A percentile compares a stretch with the other conserved stretches of the same genome.
phyloP scores from a whole-genome alignment of 2,888 invertebrate species.

The Stenoptilia bipunctidactyla region DNA sequence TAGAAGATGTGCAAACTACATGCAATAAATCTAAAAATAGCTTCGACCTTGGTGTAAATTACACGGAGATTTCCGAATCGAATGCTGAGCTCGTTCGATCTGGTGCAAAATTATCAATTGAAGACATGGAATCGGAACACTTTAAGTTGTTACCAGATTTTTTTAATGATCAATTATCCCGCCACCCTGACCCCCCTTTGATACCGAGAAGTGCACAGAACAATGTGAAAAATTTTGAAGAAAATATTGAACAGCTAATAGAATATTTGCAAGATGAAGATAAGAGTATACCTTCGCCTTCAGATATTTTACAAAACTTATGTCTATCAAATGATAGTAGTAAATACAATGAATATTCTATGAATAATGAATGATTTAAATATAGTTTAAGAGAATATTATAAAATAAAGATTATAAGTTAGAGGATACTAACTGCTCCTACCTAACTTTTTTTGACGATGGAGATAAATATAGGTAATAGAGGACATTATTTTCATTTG shows the following conservation, averaged over 20 bases:
- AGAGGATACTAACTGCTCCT: too few species aligned
- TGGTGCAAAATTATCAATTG: slow-evolving; percentile 56
- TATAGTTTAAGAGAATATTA: neutral
- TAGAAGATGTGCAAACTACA: slow-evolving; percentile 12
- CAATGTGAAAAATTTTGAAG: slow-evolving; percentile 42
- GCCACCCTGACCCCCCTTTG: slow-evolving; percentile 2
- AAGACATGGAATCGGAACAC: slow-evolving; percentile 59
- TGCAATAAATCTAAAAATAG: neutral
- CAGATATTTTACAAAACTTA: slow-evolving; percentile 75
- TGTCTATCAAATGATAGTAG: slow-evolving; percentile 51
- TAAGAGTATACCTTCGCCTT: slow-evolving; percentile 74
- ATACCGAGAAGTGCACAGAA: slow-evolving; percentile 4
- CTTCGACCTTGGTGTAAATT: too few species aligned
- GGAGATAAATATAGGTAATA: too few species aligned
- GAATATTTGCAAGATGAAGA: slow-evolving; percentile 39
- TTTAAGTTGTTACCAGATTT: slow-evolving; percentile 43
- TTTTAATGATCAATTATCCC: neutral
- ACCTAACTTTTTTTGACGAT: too few species aligned
- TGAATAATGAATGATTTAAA: neutral
- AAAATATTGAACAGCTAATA: slow-evolving; percentile 41
- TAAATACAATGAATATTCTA: too few species aligned
- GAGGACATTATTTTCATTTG: too few species aligned
- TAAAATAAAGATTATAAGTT: too few species aligned
- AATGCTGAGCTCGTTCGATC: slow-evolving; percentile 54
- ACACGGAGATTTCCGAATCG: slow-evolving; percentile 40